Evolutionary conservation across 2,113 vertebrate species (phyloP).

Genomic region (Dolichotis patagonum): DNA sequence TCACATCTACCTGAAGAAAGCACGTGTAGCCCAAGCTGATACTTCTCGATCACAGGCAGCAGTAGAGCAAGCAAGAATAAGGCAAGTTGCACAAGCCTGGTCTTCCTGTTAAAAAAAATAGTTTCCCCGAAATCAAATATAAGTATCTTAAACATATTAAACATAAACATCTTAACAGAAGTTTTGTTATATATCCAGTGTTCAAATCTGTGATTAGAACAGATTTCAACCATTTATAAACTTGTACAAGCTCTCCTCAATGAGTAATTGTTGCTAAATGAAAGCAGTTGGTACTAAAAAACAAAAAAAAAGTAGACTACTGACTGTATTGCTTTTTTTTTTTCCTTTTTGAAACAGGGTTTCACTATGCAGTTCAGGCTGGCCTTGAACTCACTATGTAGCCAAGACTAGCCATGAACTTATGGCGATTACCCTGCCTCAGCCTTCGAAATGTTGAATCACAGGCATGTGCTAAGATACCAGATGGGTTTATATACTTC

Average conservation of each 20-base stretch:
- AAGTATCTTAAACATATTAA: not conserved
- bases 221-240: not conserved
- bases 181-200: not conserved
- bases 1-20: slow-evolving; percentile 94
- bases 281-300: not conserved
- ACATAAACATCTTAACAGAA: not conserved
- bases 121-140: not conserved
- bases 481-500: not conserved
- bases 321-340: not conserved
- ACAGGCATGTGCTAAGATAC: not conserved
- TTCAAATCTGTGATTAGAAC: not conserved
- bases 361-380: too few relatives aligned
- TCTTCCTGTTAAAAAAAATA: slow-evolving; percentile 88
- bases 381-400: not conserved
- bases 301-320: not conserved
- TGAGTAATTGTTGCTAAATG: not conserved
- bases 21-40: slow-evolving; percentile 95
- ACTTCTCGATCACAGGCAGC: slow-evolving; percentile 94
- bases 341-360: too few relatives aligned
- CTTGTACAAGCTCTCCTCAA: not conserved
- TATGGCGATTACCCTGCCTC: not conserved
- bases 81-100: slow-evolving; percentile 95
- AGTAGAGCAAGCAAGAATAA: slow-evolving; percentile 95
- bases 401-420: not conserved
- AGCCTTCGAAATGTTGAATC: not conserved